Conservation (phyloP, 2,113 vertebrate species). For the Macquaria ambigua region DNA sequence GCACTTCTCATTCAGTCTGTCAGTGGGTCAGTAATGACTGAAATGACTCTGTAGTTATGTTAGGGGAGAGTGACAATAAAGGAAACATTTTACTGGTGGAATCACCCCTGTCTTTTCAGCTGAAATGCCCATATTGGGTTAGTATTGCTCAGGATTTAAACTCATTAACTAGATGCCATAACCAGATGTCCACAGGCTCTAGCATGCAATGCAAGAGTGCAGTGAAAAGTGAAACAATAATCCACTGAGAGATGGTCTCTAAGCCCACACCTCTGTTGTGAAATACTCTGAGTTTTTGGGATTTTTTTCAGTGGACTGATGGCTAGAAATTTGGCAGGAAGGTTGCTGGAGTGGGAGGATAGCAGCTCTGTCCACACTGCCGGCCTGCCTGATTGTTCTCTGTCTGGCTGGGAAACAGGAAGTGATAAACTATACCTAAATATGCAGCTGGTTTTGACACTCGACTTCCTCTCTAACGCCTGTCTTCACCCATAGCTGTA, state of each 20-base stretch:
- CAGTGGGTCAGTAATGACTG: slow-evolving; percentile 36
- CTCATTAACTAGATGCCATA: neutral
- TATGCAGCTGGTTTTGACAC: slow-evolving; percentile 60
- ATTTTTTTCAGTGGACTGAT: slow-evolving; percentile 44
- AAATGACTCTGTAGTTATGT: slow-evolving; percentile 21
- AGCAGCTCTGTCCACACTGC: slow-evolving; percentile 56
- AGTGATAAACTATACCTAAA: slow-evolving; percentile 48
- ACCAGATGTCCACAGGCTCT: neutral
- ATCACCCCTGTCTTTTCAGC: neutral
- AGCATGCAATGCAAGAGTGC: slow-evolving; percentile 16
- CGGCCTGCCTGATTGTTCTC: slow-evolving; percentile 62
- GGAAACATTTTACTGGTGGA: neutral
- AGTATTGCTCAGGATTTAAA: neutral
- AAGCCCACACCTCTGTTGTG: slow-evolving; percentile 56
- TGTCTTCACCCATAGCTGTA: slow-evolving; percentile 3
- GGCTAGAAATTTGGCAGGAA: slow-evolving; percentile 66
- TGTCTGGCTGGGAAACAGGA: slow-evolving; percentile 69
- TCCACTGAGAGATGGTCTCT: slow-evolving; percentile 11
- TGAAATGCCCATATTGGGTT: neutral
- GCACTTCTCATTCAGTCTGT: slow-evolving; percentile 29
- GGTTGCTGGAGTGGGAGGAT: slow-evolving; percentile 64
- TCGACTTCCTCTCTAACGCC: slow-evolving; percentile 47
- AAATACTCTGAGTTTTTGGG: slow-evolving; percentile 60
- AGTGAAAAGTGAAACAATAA: slow-evolving; percentile 34
- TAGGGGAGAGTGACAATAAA: slow-evolving; percentile 1